phyloP scores from a whole-genome alignment of 2,113 vertebrate genomes.

The Corvus cornix region DNA sequence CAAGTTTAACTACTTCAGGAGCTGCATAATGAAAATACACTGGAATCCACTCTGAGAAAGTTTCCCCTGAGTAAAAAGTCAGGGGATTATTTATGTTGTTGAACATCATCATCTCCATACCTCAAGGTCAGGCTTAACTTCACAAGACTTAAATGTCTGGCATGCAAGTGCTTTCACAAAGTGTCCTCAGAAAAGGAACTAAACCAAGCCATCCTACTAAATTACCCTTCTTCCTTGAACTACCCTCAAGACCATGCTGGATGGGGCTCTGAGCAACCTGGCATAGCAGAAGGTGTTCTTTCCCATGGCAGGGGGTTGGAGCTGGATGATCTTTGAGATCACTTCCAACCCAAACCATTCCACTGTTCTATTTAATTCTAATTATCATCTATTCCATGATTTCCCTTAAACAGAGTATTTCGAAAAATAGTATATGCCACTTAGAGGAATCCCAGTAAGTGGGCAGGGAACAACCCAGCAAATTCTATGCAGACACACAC shows the following conservation, averaged over 20 bases:
- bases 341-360: not conserved
- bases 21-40: not conserved
- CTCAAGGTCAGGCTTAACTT: not conserved
- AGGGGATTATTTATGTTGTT: not conserved
- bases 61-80: not conserved
- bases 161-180: not conserved
- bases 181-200: not conserved
- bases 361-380: not conserved
- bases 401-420: not conserved
- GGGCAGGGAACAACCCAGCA: not conserved
- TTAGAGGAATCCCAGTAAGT: not conserved
- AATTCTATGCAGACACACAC: not conserved
- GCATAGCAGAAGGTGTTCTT: no score
- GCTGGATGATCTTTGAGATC: not conserved
- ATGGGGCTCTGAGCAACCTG: not conserved
- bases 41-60: not conserved
- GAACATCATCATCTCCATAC: not conserved
- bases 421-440: no score
- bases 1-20: not conserved
- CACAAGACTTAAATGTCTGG: not conserved
- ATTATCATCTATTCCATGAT: no score
- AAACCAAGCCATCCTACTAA: not conserved
- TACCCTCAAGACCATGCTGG: not conserved
- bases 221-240: not conserved
- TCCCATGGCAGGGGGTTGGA: not conserved